Percentiles rank a stretch among this genome's conserved stretches.
Evolutionary conservation across 2,113 vertebrate genomes (phyloP).

Genomic region (Perca flavescens): DNA sequence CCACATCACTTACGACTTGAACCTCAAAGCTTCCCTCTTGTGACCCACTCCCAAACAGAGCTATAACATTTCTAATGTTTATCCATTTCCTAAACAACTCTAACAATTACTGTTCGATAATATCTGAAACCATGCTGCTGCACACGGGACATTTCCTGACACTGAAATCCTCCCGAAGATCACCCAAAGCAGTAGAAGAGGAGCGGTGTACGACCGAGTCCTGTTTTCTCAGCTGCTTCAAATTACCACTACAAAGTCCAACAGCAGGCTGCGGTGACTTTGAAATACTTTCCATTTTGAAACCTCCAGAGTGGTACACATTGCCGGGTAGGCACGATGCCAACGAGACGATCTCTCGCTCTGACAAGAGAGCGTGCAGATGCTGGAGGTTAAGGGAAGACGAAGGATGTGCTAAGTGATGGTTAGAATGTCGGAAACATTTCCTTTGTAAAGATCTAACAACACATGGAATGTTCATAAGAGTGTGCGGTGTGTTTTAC

Average conservation of each 20-base stretch:
- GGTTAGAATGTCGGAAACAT: slow-evolving; percentile 31
- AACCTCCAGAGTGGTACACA: slow-evolving; percentile 39
- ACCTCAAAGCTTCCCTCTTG: slow-evolving; percentile 2
- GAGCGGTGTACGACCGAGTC: slow-evolving; percentile 4
- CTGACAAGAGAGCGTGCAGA: background rate
- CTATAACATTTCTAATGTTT: slow-evolving; percentile 38
- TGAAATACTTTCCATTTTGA: slow-evolving; percentile 75
- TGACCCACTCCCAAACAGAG: slow-evolving; percentile 24
- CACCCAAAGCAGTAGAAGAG: slow-evolving; percentile 10
- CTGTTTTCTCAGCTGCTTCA: slow-evolving; percentile 78
- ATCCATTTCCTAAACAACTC: slow-evolving; percentile 21
- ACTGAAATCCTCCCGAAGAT: slow-evolving; percentile 21
- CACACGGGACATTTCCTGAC: slow-evolving; percentile 31
- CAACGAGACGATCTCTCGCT: slow-evolving; percentile 35
- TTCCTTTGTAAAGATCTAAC: slow-evolving; percentile 53
- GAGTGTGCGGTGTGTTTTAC: slow-evolving; percentile 52
- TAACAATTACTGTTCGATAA: slow-evolving; percentile 21
- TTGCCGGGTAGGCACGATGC: slow-evolving; percentile 18
- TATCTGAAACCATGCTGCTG: slow-evolving; percentile 24
- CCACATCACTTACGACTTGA: slow-evolving; percentile 2
- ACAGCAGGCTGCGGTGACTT: slow-evolving; percentile 58
- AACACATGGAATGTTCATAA: slow-evolving; percentile 31
- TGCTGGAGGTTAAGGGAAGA: slow-evolving; percentile 1
- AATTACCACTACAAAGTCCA: slow-evolving; percentile 71
- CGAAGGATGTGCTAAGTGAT: slow-evolving; percentile 10